Percentiles rank a stretch among this genome's conserved stretches.
Evolutionary conservation across 2,797 vertebrate genomes (phyloP).

Genomic region (Cynodonichthys magdalenae): DNA sequence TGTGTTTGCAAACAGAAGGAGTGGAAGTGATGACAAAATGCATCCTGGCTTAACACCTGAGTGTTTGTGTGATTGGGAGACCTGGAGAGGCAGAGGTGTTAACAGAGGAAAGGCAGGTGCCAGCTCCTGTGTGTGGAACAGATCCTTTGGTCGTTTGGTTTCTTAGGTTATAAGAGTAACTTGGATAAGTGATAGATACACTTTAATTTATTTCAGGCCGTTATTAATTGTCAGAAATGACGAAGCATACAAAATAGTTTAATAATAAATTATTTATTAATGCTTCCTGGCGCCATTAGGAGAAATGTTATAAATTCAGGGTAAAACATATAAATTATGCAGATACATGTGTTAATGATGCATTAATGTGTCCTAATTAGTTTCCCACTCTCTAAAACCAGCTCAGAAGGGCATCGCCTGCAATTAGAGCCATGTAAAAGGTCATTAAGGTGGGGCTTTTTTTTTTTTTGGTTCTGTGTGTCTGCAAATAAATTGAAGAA

Average conservation of each 20-base stretch:
- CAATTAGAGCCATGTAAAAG: constrained; percentile 11
- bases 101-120: constrained; percentile 74
- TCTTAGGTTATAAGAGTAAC: background rate
- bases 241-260: background rate
- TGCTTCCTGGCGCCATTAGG: background rate
- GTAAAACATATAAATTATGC: background rate
- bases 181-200: background rate
- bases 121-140: constrained; percentile 36
- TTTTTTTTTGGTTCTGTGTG: background rate
- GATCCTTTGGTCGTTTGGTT: constrained; percentile 37
- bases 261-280: background rate
- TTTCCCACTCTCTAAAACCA: background rate
- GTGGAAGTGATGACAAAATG: constrained; percentile 75
- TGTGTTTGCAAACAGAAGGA: constrained; percentile 28
- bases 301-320: background rate
- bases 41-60: constrained; percentile 78
- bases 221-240: background rate
- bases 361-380: background rate
- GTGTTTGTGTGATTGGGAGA: constrained; percentile 68
- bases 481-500: background rate
- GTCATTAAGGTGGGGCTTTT: background rate
- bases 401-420: background rate
- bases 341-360: background rate
- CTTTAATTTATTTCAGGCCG: too few species aligned
- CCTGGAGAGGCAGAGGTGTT: constrained; percentile 61